Evolutionary conservation across 2,113 vertebrate species (phyloP), one percentile per base, ranked within the genome.

Genomic region (Atherinomorus stipes): DNA sequence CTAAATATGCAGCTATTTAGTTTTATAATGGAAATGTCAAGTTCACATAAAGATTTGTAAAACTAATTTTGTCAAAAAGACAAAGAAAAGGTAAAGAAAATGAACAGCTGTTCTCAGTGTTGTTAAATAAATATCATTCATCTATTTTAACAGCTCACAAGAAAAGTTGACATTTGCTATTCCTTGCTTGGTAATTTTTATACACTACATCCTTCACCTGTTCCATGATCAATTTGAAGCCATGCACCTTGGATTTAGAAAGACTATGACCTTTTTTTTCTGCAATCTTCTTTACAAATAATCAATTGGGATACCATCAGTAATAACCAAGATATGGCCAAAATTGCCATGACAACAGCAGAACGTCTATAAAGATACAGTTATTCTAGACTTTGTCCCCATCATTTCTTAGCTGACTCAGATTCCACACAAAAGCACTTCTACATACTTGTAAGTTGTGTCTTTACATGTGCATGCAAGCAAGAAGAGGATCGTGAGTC

Each of bases 361-460:
- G 19, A 19, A 47, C 44, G 2, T 34, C 8, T 42, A 3, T 21
- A 4, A 13, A 47, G 21, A 37, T 22, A 8, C 2, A 64, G 21
- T 54, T 37, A 57, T 76, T 52, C 31, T 22, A 4, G 62, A 37
- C 13, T 19, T 69, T 40, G 16, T 21, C 63, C 38, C 60, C 13
- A 64, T 67, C 1, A 21, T 53, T 64, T 61, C 38, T 56, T 11
- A 25, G 51, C 22, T 38, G 13, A 28, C 42, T 61, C 23, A 65
- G 0, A 71, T 23, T 34, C 31, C 31, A 34, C 31, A 34, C 28
- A 58, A 66, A 21, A 4, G 49, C 11, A 21, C 7, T 44, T 23
- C 1, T n/a, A 54, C 5, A 52, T 47, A 47, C 13, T 26, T 40
- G 7, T 1, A 13, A 53, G 16, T 10, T 45, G 9, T 16, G 37